These are phyloP conservation scores for Callorhinus ursinus DNA, from an alignment of 2,113 vertebrate genomes.

Conservation along the genomic window DNA sequence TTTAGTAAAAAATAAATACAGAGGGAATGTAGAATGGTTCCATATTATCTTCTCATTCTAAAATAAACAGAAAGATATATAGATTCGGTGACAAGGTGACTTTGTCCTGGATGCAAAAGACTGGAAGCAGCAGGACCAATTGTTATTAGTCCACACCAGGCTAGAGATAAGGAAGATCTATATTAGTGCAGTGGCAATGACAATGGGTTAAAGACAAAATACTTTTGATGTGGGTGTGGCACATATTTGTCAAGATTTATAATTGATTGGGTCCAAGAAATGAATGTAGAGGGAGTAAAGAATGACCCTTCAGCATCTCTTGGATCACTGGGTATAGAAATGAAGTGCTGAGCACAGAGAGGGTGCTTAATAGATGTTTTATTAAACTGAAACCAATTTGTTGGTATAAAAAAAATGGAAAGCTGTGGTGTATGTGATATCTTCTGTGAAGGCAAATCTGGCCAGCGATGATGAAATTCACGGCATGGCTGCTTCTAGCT, in stretches of 20 bases:
- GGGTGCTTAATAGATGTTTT: not conserved
- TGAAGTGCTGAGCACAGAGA: not conserved
- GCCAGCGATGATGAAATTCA: not conserved
- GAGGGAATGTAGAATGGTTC: not conserved
- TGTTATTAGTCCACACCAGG: not conserved
- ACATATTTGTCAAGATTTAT: not conserved
- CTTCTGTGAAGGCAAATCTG: not conserved
- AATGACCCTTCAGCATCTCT: not conserved
- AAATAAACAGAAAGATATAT: not conserved
- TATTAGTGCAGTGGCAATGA: not conserved
- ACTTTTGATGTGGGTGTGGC: not conserved
- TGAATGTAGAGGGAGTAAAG: not conserved
- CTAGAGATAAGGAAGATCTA: not conserved
- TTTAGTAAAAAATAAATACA: not conserved
- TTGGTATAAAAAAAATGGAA: not conserved
- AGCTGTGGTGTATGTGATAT: not conserved
- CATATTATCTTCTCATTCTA: not conserved
- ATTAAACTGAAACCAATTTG: not conserved
- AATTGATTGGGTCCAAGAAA: not conserved
- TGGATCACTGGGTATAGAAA: not conserved
- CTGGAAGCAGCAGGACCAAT: not conserved
- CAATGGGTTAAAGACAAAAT: not conserved
- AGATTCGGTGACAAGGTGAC: not conserved
- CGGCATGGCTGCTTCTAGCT: not conserved
- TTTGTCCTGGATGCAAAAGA: not conserved